Conservation (phyloP, 2,113 vertebrate genomes). For the Cavia porcellus region DNA sequence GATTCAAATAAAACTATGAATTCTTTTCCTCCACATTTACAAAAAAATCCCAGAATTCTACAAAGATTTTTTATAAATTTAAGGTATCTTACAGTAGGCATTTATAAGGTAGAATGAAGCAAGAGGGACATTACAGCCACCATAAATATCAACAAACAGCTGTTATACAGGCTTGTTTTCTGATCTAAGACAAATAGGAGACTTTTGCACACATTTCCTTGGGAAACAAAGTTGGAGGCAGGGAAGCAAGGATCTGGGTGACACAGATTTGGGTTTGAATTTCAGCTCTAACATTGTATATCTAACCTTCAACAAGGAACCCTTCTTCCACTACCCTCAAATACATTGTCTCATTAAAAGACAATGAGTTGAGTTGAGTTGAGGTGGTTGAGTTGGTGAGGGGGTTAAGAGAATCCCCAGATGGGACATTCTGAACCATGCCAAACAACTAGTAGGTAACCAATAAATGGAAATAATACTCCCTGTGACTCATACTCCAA, state of each 20-base stretch:
- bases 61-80: constrained; percentile 26
- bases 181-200: neutral
- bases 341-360: neutral
- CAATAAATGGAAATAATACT: neutral
- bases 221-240: neutral
- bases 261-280: neutral
- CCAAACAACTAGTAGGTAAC: neutral
- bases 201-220: neutral
- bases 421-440: neutral
- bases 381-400: neutral
- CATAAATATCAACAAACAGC: neutral
- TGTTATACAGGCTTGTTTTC: neutral
- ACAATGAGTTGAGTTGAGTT: neutral
- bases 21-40: neutral
- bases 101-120: neutral
- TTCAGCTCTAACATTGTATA: neutral
- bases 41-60: neutral
- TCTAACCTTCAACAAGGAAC: neutral
- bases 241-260: neutral
- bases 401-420: neutral
- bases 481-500: neutral
- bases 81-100: neutral
- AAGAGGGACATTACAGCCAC: neutral
- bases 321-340: neutral
- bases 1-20: neutral